Conservation (phyloP, 2,113 vertebrate genomes). For the Macroglossus sobrinus region DNA sequence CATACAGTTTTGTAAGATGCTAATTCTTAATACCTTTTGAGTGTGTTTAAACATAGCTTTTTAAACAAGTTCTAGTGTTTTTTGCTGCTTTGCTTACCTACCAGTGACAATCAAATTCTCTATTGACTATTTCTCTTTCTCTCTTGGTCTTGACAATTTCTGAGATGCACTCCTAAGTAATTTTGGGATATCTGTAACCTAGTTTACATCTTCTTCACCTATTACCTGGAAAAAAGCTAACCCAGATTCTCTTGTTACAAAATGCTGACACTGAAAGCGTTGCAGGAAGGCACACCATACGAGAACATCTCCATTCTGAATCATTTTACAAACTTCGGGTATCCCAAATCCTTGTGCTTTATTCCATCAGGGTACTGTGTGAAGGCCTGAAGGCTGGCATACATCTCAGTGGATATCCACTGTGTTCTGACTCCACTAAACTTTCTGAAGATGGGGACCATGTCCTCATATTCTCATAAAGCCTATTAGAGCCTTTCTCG, state of each 20-base stretch:
- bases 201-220: not conserved
- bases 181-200: not conserved
- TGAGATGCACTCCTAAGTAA: not conserved
- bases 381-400: not conserved
- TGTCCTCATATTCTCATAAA: not conserved
- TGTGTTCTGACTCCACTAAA: not conserved
- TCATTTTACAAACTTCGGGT: not conserved
- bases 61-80: not conserved
- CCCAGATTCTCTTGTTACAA: not conserved
- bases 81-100: not conserved
- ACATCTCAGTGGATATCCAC: not conserved
- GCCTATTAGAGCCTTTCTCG: not conserved
- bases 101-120: not conserved
- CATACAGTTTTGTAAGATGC: not conserved
- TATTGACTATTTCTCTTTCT: not conserved
- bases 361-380: not conserved
- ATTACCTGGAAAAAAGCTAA: not conserved
- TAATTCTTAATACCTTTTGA: not conserved
- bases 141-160: not conserved
- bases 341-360: not conserved
- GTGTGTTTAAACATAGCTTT: not conserved
- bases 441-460: not conserved
- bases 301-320: not conserved
- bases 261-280: not conserved
- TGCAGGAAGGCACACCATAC: not conserved